Evolutionary conservation across 2,797 vertebrate genomes (phyloP).

Genomic region (Benthosema pterotum): DNA sequence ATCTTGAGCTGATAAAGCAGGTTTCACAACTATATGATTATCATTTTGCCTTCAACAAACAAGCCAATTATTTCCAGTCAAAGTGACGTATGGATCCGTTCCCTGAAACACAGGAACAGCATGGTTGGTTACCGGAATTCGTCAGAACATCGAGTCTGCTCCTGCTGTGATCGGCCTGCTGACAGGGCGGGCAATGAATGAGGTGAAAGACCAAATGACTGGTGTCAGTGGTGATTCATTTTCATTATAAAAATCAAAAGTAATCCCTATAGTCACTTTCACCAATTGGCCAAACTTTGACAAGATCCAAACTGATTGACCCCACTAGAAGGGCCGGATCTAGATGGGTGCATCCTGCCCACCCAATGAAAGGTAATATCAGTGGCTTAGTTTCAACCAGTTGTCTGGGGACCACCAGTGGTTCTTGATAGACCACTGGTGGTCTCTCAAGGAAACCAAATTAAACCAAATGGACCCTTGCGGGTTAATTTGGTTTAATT

Average conservation of each 20-base stretch:
- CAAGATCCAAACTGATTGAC: neutral
- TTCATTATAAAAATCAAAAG: neutral
- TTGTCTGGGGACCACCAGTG: too few species aligned
- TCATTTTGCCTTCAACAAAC: slow-evolving; percentile 7
- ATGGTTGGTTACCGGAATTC: too few species aligned
- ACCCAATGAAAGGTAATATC: too few species aligned
- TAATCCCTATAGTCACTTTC: slow-evolving; percentile 14
- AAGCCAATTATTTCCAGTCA: neutral
- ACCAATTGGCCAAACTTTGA: slow-evolving; percentile 10
- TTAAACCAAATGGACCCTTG: too few species aligned
- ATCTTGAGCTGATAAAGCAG: slow-evolving; percentile 12
- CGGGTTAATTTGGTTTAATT: too few species aligned
- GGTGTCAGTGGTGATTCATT: neutral
- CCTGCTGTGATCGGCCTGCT: too few species aligned
- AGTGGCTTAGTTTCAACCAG: too few species aligned
- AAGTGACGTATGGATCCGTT: neutral
- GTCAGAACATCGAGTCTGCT: too few species aligned
- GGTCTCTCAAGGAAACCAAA: too few species aligned
- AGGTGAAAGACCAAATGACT: neutral
- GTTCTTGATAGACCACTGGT: too few species aligned
- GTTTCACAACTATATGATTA: slow-evolving; percentile 4
- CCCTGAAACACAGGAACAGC: neutral
- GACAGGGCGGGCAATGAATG: neutral
- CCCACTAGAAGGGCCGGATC: slow-evolving; percentile 1
- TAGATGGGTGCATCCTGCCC: too few species aligned